Percentiles rank a stretch among this genome's conserved stretches.
These are phyloP conservation scores for Pedionomus torquatus DNA, from an alignment of 2,113 vertebrate genomes.

Conservation along the genomic window DNA sequence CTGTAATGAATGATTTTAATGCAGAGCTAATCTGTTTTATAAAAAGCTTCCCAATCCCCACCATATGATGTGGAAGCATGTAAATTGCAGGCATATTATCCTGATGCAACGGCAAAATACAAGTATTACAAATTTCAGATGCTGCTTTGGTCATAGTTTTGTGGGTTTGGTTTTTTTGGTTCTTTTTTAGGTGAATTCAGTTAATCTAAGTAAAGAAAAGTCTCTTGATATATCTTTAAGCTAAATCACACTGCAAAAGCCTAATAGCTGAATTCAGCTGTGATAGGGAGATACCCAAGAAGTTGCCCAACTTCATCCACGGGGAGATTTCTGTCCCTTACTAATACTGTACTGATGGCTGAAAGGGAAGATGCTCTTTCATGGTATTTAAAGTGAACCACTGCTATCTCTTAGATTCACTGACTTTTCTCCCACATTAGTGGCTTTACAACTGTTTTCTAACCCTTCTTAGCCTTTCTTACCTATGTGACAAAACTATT, in stretches of 20 bases:
- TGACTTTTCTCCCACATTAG: slow-evolving; percentile 14
- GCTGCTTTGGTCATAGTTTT: not conserved
- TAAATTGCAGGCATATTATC: not conserved
- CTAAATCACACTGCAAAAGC: not conserved
- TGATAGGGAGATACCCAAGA: not conserved
- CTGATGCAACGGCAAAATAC: not conserved
- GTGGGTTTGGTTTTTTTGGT: not conserved
- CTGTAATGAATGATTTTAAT: not conserved
- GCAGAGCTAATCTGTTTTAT: not conserved
- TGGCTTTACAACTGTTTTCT: not conserved
- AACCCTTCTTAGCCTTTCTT: no score
- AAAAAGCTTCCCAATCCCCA: not conserved
- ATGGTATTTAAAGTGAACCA: slow-evolving; percentile 15
- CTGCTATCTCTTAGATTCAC: not conserved
- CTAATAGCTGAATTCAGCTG: not conserved
- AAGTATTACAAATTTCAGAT: not conserved
- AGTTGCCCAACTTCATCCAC: not conserved
- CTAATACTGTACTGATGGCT: not conserved
- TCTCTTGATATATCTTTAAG: not conserved
- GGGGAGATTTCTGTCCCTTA: not conserved
- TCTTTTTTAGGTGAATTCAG: not conserved
- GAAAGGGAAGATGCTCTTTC: not conserved
- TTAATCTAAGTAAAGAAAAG: not conserved
- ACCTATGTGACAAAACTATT: slow-evolving; percentile 24
- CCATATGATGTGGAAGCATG: not conserved